phyloP scores from a whole-genome alignment of 2,113 vertebrate genomes.

The Nerophis lumbriciformis region DNA sequence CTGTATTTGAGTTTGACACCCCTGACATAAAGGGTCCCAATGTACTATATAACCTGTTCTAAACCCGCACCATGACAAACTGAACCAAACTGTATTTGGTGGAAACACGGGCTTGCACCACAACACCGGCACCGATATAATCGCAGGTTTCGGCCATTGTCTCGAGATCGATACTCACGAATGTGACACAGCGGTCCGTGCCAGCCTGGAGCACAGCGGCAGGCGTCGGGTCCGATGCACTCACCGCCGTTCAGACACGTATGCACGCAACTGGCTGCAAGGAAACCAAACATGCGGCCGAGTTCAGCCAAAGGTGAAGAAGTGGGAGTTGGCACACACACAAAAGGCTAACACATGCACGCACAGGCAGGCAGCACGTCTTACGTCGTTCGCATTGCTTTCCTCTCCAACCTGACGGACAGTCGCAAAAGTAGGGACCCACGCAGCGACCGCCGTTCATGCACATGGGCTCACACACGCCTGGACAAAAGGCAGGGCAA shows the following conservation, averaged over 20 bases:
- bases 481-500: conserved; percentile 43
- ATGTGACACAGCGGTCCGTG: conserved; percentile 70
- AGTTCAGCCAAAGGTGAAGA: neutral
- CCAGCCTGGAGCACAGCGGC: conserved; percentile 61
- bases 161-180: conserved; percentile 60
- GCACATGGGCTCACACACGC: conserved; percentile 76
- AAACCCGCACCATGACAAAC: no score
- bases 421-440: conserved; percentile 72
- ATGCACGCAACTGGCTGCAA: conserved; percentile 72
- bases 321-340: neutral
- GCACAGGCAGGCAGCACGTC: conserved; percentile 15
- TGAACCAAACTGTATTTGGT: no score
- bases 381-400: conserved; percentile 69
- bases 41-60: no score
- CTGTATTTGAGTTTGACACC: no score
- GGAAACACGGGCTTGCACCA: no score
- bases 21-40: no score
- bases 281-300: neutral
- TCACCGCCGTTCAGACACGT: conserved; percentile 68
- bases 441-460: conserved; percentile 75
- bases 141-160: no score
- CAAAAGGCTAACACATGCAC: neutral
- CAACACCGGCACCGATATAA: no score
- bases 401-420: conserved; percentile 70
- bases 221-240: conserved; percentile 66